These are phyloP conservation scores for Solenodon paradoxus DNA, from an alignment of 2,113 vertebrate genomes.

Conservation along the genomic window DNA sequence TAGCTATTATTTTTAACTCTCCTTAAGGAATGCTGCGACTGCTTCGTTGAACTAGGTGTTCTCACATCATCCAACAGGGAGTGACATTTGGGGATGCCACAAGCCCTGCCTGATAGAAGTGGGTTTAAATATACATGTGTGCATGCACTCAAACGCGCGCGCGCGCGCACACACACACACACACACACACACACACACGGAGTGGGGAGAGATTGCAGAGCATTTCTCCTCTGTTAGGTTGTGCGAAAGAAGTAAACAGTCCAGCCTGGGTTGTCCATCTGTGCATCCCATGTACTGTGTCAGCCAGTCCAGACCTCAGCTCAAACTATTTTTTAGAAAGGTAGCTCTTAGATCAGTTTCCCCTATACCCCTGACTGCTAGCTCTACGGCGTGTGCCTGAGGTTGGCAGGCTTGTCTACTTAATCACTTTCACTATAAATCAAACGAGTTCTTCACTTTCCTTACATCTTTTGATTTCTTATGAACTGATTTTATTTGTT, in stretches of 20 bases:
- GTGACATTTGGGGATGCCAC: not conserved
- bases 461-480: not conserved
- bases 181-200: not conserved
- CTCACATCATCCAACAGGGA: not conserved
- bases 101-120: not conserved
- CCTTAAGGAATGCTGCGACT: not conserved
- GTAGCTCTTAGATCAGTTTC: not conserved
- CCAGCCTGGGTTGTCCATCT: not conserved
- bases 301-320: not conserved
- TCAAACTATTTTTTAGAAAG: not conserved
- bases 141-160: too few relatives aligned
- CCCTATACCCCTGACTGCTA: fast-evolving
- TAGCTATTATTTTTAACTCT: not conserved
- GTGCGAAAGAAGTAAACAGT: not conserved
- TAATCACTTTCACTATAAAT: not conserved
- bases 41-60: not conserved
- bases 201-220: too few relatives aligned
- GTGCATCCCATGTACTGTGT: not conserved
- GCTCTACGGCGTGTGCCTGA: not conserved
- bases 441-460: not conserved
- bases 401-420: too few relatives aligned
- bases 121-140: too few relatives aligned
- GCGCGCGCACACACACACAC: not conserved
- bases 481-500: not conserved
- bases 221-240: not conserved